A percentile compares a stretch with the other conserved stretches of the same genome.
Conservation (phyloP, 2,888 invertebrate genomes). For the Chaetogeoica ovagalla region DNA sequence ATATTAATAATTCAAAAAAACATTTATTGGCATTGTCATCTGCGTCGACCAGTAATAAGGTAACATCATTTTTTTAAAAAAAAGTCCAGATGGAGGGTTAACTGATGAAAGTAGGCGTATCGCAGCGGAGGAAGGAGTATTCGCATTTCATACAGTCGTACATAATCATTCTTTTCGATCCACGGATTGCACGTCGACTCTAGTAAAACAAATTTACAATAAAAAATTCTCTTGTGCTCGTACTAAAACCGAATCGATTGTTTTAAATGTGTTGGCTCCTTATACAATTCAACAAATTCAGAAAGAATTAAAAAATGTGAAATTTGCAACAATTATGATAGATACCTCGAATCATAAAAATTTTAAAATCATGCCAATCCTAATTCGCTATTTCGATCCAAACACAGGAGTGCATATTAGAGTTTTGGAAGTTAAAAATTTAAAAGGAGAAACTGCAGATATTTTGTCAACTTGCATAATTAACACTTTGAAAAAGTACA, state of each 20-base stretch:
- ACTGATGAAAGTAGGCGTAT: not conserved
- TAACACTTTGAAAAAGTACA: too few relatives aligned
- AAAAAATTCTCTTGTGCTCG: slow-evolving; percentile 39
- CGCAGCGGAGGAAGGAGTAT: slow-evolving; percentile 31
- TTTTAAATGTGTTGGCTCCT: slow-evolving; percentile 57
- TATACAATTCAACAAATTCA: slow-evolving; percentile 54
- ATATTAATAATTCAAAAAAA: not conserved
- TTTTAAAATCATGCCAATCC: too few relatives aligned
- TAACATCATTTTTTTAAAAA: slow-evolving; percentile 13
- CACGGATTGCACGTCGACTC: slow-evolving; percentile 44
- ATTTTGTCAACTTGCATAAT: too few relatives aligned
- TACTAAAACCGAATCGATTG: slow-evolving; percentile 55
- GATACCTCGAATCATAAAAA: too few relatives aligned
- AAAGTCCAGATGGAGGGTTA: not conserved
- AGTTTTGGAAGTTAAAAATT: too few relatives aligned
- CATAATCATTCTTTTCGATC: slow-evolving; percentile 48
- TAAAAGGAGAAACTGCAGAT: too few relatives aligned
- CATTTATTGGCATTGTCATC: slow-evolving; percentile 2
- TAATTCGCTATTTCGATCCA: too few relatives aligned
- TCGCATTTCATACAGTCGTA: slow-evolving; percentile 39
- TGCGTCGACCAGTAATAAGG: slow-evolving; percentile 11
- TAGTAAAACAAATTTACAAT: slow-evolving; percentile 34
- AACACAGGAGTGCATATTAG: too few relatives aligned
- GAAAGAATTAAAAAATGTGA: too few relatives aligned
- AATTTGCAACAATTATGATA: too few relatives aligned